Evolutionary conservation across 2,113 vertebrate species (phyloP), one percentile per base, ranked within the genome.

Genomic region (Hoplias malabaricus): DNA sequence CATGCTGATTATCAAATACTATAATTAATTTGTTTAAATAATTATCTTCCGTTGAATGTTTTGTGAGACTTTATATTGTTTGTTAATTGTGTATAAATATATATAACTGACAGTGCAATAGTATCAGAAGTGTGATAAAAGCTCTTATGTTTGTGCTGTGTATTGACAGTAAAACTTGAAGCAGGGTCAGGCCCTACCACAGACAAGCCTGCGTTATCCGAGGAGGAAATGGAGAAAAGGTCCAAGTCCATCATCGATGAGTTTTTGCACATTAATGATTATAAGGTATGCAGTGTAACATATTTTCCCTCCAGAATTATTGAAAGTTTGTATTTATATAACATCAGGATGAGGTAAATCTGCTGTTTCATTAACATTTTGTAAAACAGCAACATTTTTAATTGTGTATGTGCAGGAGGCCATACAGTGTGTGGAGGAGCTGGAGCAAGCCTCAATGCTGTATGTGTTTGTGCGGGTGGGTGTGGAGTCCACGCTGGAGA

Each of bases 181-280:
- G 88, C 89, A 75, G 77, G 88, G 43, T 71, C 87, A 73, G 79
- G 88, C 77, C 90, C 88, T 50, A 86, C 34, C 2, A 83, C 89
- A 43, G 94, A 96, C 75, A 95, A 92, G 88, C 86, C 93, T 70
- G 82, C 82, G 0, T 80, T 96, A 38, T 93, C 96, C 40, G 96
- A 97, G 81, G 96, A 96, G 72, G 95, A 98, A 82, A 89, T 97
- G 67, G 95, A 96, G 89, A 94, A 93, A 83, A 97, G 96, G 84
- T 98, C 93, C 80, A 96, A 92, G 89, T 93, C 97, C 75, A 98
- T 99, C 82, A 96, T 98, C 82, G 98, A 99, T 68, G 98, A 99
- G 87, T 99, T 99, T 89, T 92, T 99, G 83, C 97, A 99, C 90
- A 98, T 99, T 87, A 98, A 95, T 34, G 98, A 99, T 90, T 96